Evolutionary conservation across 2,797 vertebrate species (phyloP), one percentile per base, ranked within the genome.

Genomic region (Moxostoma hubbsi): DNA sequence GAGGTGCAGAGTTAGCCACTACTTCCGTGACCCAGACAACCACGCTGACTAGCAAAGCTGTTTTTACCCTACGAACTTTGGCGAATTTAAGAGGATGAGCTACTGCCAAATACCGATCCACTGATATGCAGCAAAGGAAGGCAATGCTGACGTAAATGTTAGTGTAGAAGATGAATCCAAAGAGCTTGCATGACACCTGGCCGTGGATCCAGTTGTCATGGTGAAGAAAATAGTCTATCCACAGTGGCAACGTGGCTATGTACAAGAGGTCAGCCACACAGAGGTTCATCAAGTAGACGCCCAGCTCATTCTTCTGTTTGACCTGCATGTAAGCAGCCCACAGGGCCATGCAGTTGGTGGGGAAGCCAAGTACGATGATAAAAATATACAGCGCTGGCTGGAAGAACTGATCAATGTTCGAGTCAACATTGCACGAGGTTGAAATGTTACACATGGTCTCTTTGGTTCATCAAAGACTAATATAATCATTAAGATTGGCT

Each of bases 101-200:
- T 86, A 98, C 96, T 0, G 96, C 96, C 89, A 98, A 91, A 89
- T 96, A 98, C 36, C 96, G 93, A 90, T 98, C 96, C 85, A 97
- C 91, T 0, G 96, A 97, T 85, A 98, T 96, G 80, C 96, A 98
- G 90, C 96, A 97, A 24, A 98, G 94, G 89, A 98, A 97, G 74
- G 96, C 96, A 6, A 97, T 96, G 92, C 96, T 97, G 89, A 97
- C 94, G 71, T 98, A 98, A 87, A 98, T 96, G 81, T 98, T 98
- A 63, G 96, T 97, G 89, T 98, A 98, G 90, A 97, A 97, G 89
- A 98, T 92, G 84, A 98, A 98, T 6, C 96, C 96, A 0, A 97
- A 97, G 66, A 97, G 90, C 77, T 96, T 96, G 92, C 96, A 98
- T 85, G 96, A 95, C 83, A 93, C 93, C 7, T 94, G 93, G 0